These are phyloP conservation scores for Neodiprion pinetum DNA, from an alignment of 1,140 invertebrate species.

Conservation along the genomic window DNA sequence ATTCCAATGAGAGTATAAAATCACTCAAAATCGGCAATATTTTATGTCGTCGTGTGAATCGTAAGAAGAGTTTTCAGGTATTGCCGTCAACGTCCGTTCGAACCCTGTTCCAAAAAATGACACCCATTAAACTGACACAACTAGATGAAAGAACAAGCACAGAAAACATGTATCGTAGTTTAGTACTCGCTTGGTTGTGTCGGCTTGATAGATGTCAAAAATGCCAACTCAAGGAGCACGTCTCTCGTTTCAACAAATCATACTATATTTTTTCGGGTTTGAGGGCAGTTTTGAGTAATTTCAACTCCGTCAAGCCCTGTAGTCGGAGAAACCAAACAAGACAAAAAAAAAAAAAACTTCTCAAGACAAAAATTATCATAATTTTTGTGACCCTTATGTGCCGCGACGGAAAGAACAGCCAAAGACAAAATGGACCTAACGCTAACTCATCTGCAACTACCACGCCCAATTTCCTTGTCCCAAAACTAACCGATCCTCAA, in stretches of 20 bases:
- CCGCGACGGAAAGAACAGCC: not conserved
- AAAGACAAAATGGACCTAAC: constrained; percentile 31
- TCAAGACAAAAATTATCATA: constrained; percentile 28
- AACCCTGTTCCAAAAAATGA: too few species aligned
- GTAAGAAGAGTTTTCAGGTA: too few species aligned
- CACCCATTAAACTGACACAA: too few species aligned
- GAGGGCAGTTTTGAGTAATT: not conserved
- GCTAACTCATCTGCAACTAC: constrained; percentile 37
- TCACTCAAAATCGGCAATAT: too few species aligned
- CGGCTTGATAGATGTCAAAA: too few species aligned
- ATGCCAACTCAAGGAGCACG: too few species aligned
- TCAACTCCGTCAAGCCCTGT: not conserved
- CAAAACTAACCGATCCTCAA: constrained; percentile 12
- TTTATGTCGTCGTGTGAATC: too few species aligned
- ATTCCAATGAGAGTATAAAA: too few species aligned
- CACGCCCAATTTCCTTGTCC: constrained; percentile 32
- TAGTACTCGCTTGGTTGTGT: too few species aligned
- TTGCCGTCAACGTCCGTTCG: too few species aligned
- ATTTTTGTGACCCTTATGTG: constrained; percentile 23
- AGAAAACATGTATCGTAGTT: too few species aligned
- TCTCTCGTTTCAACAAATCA: not conserved
- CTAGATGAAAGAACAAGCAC: too few species aligned
- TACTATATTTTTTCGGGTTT: not conserved
- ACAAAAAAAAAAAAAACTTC: constrained; percentile 15
- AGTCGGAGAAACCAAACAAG: constrained; percentile 10